A percentile compares a stretch with the other conserved stretches of the same genome.
Evolutionary conservation across 1,140 invertebrate genomes (phyloP).

Genomic region (Drosophila lini): DNA sequence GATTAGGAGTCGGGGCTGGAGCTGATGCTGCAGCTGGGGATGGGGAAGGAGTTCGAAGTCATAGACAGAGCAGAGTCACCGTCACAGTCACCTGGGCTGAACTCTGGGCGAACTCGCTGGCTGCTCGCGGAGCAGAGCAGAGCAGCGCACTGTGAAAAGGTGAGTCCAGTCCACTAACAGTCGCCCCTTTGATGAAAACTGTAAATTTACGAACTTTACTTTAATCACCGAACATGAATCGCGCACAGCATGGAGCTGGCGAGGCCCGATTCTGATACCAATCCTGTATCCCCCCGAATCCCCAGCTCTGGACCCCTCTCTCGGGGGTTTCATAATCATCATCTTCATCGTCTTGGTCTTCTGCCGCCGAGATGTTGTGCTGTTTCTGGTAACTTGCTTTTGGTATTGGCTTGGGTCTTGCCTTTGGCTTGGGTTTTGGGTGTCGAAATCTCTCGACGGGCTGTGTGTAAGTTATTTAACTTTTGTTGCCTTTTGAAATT

Average conservation of each 20-base stretch:
- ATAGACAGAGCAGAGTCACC: conserved; percentile 63
- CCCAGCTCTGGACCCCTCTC: conserved; percentile 16
- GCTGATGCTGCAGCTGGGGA: conserved; percentile 10
- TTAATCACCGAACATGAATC: conserved; percentile 84
- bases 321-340: conserved; percentile 46
- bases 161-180: conserved; percentile 83
- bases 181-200: conserved; percentile 84
- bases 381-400: conserved; percentile 36
- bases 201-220: conserved; percentile 84
- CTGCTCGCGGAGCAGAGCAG: conserved; percentile 46
- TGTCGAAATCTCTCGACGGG: conserved; percentile 54
- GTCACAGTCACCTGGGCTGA: conserved; percentile 76
- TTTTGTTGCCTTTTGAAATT: conserved; percentile 53
- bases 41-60: conserved; percentile 37
- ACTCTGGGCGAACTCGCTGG: conserved; percentile 66
- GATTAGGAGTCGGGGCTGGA: conserved; percentile 24
- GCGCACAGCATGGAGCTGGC: conserved; percentile 81
- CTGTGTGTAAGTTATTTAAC: conserved; percentile 46
- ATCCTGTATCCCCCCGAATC: conserved; percentile 28
- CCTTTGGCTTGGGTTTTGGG: conserved; percentile 28
- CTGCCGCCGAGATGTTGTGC: conserved; percentile 30
- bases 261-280: conserved; percentile 51
- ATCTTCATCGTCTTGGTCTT: conserved; percentile 51
- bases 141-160: conserved; percentile 70
- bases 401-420: neutral